phyloP scores from a whole-genome alignment of 1,140 invertebrate genomes.

The Riptortus pedestris region DNA sequence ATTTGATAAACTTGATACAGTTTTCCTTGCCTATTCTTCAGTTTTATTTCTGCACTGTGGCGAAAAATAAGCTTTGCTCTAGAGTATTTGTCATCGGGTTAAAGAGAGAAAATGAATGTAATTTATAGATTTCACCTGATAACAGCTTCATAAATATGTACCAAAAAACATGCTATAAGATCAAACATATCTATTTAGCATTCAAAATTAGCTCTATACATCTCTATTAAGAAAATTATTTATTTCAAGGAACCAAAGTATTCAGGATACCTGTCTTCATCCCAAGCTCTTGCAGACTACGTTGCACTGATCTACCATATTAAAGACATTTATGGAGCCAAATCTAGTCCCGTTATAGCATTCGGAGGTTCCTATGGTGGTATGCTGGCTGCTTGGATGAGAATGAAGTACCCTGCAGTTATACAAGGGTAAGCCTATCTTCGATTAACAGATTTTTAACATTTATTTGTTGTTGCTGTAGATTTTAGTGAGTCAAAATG shows the following conservation, averaged over 20 bases:
- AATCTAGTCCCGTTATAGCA: constrained; percentile 62
- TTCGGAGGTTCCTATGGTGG: constrained; percentile 94
- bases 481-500: background rate
- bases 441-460: background rate
- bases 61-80: too few species aligned
- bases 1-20: too few species aligned
- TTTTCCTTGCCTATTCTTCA: too few species aligned
- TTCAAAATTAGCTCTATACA: too few species aligned
- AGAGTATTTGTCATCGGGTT: too few species aligned
- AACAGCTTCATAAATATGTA: too few species aligned
- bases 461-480: background rate
- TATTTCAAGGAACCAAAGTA: constrained; percentile 46
- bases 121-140: too few species aligned
- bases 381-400: constrained; percentile 91
- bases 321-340: constrained; percentile 33
- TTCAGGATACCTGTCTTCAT: constrained; percentile 76
- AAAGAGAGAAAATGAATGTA: too few species aligned
- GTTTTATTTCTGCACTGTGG: too few species aligned
- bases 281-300: constrained; percentile 91
- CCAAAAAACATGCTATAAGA: too few species aligned
- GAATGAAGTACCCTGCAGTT: constrained; percentile 91
- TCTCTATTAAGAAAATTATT: too few species aligned
- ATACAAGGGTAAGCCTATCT: constrained; percentile 49
- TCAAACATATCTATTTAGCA: too few species aligned
- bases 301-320: constrained; percentile 68